These are phyloP conservation scores for Cyphomyrus discorhynchus DNA, from an alignment of 2,113 vertebrate genomes.

Conservation along the genomic window DNA sequence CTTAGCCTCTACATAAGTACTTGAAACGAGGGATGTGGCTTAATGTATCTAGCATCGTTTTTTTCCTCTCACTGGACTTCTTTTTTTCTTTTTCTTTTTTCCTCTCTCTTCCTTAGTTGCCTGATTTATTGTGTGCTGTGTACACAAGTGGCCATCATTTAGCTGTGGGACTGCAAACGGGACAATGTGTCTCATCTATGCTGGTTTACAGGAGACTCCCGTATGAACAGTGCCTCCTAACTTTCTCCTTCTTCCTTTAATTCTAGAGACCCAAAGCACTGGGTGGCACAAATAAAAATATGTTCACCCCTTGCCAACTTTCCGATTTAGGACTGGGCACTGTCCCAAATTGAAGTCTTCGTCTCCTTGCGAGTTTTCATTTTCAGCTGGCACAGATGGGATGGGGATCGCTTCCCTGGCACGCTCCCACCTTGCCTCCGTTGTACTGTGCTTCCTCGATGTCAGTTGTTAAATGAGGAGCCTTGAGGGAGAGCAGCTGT, in stretches of 20 bases:
- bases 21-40: background rate
- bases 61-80: constrained; percentile 37
- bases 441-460: background rate
- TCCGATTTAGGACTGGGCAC: background rate
- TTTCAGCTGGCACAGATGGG: constrained; percentile 50
- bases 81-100: constrained; percentile 13
- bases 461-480: background rate
- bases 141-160: background rate
- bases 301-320: background rate
- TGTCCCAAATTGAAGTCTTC: background rate
- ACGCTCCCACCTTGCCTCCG: background rate
- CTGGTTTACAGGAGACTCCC: background rate
- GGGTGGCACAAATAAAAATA: background rate
- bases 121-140: background rate
- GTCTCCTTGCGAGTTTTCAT: constrained; percentile 36
- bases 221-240: background rate
- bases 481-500: background rate
- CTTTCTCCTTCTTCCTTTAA: background rate
- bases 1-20: background rate
- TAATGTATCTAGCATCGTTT: constrained; percentile 29
- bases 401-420: constrained; percentile 38
- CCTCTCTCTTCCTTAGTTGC: constrained; percentile 3
- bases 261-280: background rate
- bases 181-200: background rate
- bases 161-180: background rate